Percentiles rank a stretch among this genome's conserved stretches.
Evolutionary conservation across 2,797 vertebrate species (phyloP).

Genomic region (Tragelaphus oryx): DNA sequence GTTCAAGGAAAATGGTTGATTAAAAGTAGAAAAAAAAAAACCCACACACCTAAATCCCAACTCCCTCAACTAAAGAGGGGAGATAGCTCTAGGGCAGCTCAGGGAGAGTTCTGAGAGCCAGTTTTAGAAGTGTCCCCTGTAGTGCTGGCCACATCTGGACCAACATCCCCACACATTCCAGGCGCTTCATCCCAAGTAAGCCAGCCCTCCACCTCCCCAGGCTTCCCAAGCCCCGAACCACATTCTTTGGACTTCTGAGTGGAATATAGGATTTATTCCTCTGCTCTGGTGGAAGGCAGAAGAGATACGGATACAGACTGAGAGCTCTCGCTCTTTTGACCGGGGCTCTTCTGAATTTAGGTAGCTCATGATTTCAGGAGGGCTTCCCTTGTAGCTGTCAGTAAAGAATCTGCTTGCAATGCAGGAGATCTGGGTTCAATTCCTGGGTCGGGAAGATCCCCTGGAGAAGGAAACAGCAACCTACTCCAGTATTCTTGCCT

Average conservation of each 20-base stretch:
- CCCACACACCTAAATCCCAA: constrained; percentile 34
- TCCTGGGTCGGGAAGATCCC: not conserved
- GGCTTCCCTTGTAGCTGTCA: not conserved
- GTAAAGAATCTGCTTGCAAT: not conserved
- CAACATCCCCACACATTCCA: not conserved
- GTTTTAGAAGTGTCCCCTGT: not conserved
- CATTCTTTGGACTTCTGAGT: constrained; percentile 11
- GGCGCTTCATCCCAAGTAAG: not conserved
- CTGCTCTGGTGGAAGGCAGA: not conserved
- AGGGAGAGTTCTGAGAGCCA: not conserved
- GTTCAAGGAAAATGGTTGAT: constrained; percentile 61
- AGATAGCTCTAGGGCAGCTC: not conserved
- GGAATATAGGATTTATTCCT: constrained; percentile 12
- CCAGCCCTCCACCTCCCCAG: not conserved
- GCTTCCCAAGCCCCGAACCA: constrained; percentile 3
- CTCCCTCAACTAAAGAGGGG: not conserved
- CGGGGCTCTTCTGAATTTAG: not conserved
- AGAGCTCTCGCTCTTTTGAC: not conserved
- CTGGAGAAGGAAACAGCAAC: not conserved
- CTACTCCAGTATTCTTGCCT: not conserved
- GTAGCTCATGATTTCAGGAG: not conserved
- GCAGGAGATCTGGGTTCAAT: not conserved
- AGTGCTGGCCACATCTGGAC: not conserved
- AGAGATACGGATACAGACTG: not conserved
- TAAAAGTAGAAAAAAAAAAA: not conserved